Evolutionary conservation across 1,140 invertebrate genomes (phyloP), one percentile per base, ranked within the genome.

Genomic region (Drosophila pallidifrons): DNA sequence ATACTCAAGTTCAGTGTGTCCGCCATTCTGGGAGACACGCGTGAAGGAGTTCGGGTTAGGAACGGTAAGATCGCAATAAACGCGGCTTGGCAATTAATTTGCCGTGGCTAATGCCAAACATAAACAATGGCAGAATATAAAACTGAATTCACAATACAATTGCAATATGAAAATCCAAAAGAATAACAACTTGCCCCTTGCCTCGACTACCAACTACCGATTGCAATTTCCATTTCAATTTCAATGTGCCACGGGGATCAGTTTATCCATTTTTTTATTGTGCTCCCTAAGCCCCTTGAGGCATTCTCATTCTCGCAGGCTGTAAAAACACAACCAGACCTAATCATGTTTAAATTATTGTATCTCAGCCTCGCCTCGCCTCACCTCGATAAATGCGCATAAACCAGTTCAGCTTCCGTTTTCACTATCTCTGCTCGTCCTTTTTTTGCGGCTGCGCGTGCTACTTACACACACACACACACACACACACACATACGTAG

Each of bases 1-100:
- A 95, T 97, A 78, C 94, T 98, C 67, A 98, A 98, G 93, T 98
- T 98, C 93, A 98, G 97, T 94, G 97, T 98, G 61, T 97, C 96
- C 93, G 97, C 97, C 11, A 98, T 98, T 79, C 94, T 98, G 46
- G 96, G 96, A n/a, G 94, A 93, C 58, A 93, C 91, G 25, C 91
- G 92, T 5, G 75, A 93, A 87, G 88, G 93, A 90, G 78, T 93
- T 58, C 80, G 90, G 75, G 83, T 93, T 32, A 72, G 92, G 67
- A 93, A 91, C 85, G 93, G 93, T 93, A 92, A 93, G 91, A 28
- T 1, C 60, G 64, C 61, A 74, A 88, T 81, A 58, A 85, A 85
- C 45, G 57, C 67, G 66, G 72, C 79, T 90, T 72, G 79, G 58
- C 61, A 91, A 87, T 86, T 87, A 90, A 91, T 91, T 90, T 91